Evolutionary conservation across 2,888 invertebrate genomes (phyloP).

Genomic region (Penaeus monodon): DNA sequence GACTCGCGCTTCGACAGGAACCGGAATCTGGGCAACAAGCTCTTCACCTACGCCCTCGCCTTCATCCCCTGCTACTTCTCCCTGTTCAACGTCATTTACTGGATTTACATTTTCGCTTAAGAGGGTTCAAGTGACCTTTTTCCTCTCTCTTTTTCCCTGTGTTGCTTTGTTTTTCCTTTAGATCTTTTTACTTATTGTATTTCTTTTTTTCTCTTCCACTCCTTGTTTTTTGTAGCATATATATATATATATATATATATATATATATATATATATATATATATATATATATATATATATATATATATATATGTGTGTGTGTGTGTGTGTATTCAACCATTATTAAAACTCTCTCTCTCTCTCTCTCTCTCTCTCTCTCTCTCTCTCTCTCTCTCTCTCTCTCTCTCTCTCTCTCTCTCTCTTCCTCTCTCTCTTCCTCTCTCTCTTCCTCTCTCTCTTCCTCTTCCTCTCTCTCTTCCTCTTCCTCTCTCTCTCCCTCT

Average conservation of each 20-base stretch:
- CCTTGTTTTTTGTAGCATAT: too few relatives aligned
- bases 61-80: conserved; percentile 47
- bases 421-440: neutral
- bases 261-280: neutral
- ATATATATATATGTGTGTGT: neutral
- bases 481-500: conserved; percentile 34
- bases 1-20: neutral
- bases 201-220: too few relatives aligned
- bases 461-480: neutral
- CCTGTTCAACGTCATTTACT: conserved; percentile 46
- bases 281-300: too few relatives aligned
- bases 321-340: too few relatives aligned
- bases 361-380: neutral
- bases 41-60: conserved; percentile 42
- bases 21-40: conserved; percentile 17
- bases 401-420: neutral
- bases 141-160: too few relatives aligned
- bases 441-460: neutral
- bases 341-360: neutral
- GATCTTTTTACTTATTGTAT: neutral
- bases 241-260: too few relatives aligned
- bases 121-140: neutral
- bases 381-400: neutral
- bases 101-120: conserved; percentile 44
- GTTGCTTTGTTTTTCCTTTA: conserved; percentile 9